Evolutionary conservation across 2,888 invertebrate species (phyloP).

Genomic region (Macropis europaea): DNA sequence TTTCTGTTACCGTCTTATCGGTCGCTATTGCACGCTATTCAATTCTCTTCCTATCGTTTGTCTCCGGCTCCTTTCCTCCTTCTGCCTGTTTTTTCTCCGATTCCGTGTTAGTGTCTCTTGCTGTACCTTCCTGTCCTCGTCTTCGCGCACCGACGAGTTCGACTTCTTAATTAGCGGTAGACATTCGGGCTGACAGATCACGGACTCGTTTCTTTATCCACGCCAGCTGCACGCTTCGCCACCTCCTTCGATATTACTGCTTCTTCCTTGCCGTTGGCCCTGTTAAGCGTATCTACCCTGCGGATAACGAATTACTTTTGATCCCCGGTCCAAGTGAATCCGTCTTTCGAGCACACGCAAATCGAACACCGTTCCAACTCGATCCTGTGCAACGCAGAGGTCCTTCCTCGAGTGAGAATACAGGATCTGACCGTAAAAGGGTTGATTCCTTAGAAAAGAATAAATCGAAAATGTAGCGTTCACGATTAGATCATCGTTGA

Average conservation of each 20-base stretch:
- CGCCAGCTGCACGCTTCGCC: constrained; percentile 51
- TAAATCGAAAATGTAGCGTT: too few relatives aligned
- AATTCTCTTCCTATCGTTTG: too few relatives aligned
- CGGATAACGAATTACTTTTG: constrained; percentile 52
- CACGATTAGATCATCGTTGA: too few relatives aligned
- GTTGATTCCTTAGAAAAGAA: too few relatives aligned
- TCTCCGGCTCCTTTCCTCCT: not conserved
- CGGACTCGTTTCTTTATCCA: constrained; percentile 14
- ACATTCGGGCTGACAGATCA: constrained; percentile 56
- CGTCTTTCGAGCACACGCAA: constrained; percentile 39
- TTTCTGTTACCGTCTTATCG: too few relatives aligned
- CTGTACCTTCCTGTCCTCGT: not conserved
- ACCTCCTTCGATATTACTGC: constrained; percentile 32
- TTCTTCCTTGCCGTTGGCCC: constrained; percentile 40
- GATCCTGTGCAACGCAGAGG: too few relatives aligned
- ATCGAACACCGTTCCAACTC: not conserved
- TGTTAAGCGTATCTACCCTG: constrained; percentile 47
- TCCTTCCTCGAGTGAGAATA: too few relatives aligned
- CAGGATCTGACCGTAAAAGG: too few relatives aligned
- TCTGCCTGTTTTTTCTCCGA: not conserved
- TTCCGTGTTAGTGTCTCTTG: not conserved
- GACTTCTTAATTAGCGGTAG: constrained; percentile 61
- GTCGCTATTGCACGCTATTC: too few relatives aligned
- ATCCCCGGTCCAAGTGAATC: constrained; percentile 23
- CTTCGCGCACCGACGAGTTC: constrained; percentile 3